Evolutionary conservation across 2,797 vertebrate genomes (phyloP).

Genomic region (Alfaro cultratus): DNA sequence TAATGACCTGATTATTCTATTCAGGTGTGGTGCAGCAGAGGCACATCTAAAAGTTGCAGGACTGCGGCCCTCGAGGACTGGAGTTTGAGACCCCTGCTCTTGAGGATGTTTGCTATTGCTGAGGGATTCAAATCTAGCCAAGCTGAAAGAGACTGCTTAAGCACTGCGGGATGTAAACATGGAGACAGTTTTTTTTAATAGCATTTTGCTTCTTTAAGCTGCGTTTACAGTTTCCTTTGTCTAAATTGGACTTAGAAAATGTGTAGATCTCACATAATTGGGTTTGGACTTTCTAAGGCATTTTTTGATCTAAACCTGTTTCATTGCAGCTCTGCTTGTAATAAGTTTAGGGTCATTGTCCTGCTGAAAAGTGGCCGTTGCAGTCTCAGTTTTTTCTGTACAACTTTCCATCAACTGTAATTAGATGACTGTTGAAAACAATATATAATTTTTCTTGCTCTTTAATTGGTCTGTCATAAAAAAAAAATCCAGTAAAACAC

Average conservation of each 20-base stretch:
- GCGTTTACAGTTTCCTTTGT: background rate
- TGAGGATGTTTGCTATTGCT: slow-evolving; percentile 62
- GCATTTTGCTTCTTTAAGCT: slow-evolving; percentile 15
- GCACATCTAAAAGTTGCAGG: no score
- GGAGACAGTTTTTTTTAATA: slow-evolving; percentile 24
- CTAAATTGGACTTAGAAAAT: background rate
- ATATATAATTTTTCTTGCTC: background rate
- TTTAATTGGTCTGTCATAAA: background rate
- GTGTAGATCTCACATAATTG: background rate
- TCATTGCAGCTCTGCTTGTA: background rate
- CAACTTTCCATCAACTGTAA: background rate
- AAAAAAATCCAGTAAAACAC: background rate
- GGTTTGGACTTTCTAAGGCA: background rate
- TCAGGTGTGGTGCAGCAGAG: no score
- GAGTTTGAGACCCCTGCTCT: no score
- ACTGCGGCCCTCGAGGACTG: no score
- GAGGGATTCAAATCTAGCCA: slow-evolving; percentile 41
- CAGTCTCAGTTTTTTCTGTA: background rate
- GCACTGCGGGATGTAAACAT: slow-evolving; percentile 48
- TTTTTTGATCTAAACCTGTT: background rate
- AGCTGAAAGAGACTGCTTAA: slow-evolving; percentile 35
- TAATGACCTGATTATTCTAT: no score
- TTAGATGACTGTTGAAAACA: background rate
- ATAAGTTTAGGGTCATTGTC: background rate
- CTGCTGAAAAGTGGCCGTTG: background rate